These are phyloP conservation scores for Liopterus haemorrhoidalis DNA, from an alignment of 2,888 invertebrate genomes.

Conservation along the genomic window DNA sequence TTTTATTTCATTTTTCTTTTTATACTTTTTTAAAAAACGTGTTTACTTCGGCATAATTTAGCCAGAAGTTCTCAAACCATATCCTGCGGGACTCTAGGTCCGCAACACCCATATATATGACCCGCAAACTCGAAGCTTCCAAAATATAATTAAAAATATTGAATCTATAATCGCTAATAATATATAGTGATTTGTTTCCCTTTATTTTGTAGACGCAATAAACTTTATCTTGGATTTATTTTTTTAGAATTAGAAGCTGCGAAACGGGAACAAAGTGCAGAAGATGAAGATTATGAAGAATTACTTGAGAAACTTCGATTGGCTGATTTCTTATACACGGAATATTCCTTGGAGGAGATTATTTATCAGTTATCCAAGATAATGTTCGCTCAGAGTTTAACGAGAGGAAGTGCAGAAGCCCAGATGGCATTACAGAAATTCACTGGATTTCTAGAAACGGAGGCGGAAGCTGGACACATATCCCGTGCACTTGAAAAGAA, in stretches of 20 bases:
- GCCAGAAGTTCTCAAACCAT: no score
- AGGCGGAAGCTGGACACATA: conserved; percentile 67
- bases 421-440: conserved; percentile 68
- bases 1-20: no score
- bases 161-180: no score
- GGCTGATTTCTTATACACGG: conserved; percentile 66
- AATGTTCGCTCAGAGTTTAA: conserved; percentile 71
- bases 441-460: conserved; percentile 66
- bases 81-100: no score
- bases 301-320: conserved; percentile 62
- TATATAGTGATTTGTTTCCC: no score
- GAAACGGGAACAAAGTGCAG: conserved; percentile 5
- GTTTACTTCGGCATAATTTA: no score
- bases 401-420: conserved; percentile 62
- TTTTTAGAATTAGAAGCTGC: no score
- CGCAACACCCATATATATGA: no score
- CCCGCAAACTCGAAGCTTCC: no score
- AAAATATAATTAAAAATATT: no score
- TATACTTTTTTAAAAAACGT: no score
- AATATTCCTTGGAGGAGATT: conserved; percentile 71
- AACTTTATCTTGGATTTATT: background rate
- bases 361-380: conserved; percentile 77
- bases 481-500: conserved; percentile 70
- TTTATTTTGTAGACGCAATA: no score
- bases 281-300: conserved; percentile 57